Percentiles rank a stretch among this genome's conserved stretches.
Conservation (phyloP, 2,113 vertebrate species). For the Motacilla alba region DNA sequence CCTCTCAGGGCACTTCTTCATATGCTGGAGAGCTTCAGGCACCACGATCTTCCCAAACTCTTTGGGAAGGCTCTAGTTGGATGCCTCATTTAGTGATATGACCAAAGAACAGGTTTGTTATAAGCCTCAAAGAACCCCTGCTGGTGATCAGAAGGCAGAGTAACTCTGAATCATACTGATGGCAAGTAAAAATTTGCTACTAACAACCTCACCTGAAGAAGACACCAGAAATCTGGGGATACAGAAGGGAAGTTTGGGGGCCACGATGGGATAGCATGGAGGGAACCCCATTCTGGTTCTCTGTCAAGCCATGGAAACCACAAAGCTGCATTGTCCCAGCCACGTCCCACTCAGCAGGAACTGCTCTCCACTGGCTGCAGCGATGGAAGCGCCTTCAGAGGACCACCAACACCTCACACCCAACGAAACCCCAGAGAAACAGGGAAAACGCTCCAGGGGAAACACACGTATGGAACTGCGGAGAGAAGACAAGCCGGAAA, state of each 20-base stretch:
- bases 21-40: not conserved
- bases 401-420: accelerated
- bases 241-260: not conserved
- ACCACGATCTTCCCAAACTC: not conserved
- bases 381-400: not conserved
- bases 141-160: not conserved
- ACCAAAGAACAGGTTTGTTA: not conserved
- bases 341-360: accelerated
- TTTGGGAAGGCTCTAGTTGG: not conserved
- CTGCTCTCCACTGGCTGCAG: not conserved
- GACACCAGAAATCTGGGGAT: not conserved
- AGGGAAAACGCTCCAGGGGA: accelerated
- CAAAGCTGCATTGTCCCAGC: not conserved
- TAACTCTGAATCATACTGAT: not conserved
- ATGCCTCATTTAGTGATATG: not conserved
- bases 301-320: not conserved
- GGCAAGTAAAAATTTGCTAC: not conserved
- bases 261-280: accelerated
- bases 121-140: not conserved
- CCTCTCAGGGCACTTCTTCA: not conserved
- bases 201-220: not conserved
- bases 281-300: not conserved
- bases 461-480: accelerated
- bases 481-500: too few relatives aligned
- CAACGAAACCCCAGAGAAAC: accelerated